phyloP scores from a whole-genome alignment of 2,888 invertebrate genomes.

The Autographa gamma region DNA sequence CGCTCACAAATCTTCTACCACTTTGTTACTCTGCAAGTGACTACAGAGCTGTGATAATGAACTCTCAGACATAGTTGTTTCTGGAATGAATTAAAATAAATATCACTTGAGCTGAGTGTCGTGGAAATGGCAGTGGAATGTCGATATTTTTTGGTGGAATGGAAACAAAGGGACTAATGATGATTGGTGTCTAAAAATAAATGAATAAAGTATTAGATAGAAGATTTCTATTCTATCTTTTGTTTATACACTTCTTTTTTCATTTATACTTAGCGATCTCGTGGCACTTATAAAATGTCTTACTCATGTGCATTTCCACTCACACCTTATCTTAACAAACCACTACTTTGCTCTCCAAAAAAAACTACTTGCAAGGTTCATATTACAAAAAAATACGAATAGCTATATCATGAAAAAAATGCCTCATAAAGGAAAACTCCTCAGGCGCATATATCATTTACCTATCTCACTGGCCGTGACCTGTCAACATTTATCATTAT shows the following conservation, averaged over 20 bases:
- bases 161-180: slow-evolving; percentile 8
- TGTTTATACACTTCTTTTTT: no score
- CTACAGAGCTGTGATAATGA: slow-evolving; percentile 65
- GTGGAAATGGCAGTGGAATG: slow-evolving; percentile 19
- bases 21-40: slow-evolving; percentile 72
- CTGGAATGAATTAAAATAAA: slow-evolving; percentile 68
- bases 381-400: background rate
- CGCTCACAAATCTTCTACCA: slow-evolving; percentile 71
- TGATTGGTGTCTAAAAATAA: background rate
- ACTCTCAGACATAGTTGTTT: slow-evolving; percentile 65
- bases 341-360: no score
- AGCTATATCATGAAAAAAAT: background rate
- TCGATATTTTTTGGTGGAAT: slow-evolving; percentile 12
- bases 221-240: no score
- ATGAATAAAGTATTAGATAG: no score
- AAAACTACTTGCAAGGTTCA: no score
- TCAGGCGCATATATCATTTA: background rate
- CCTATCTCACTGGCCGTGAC: slow-evolving; percentile 8
- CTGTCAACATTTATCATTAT: slow-evolving; percentile 19
- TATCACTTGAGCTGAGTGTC: slow-evolving; percentile 51
- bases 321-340: no score
- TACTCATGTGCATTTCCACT: no score
- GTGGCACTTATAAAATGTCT: no score
- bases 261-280: no score
- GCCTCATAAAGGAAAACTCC: background rate